These are phyloP conservation scores for Steinernema scapterisci DNA, from an alignment of 2,888 invertebrate genomes.

Conservation along the genomic window DNA sequence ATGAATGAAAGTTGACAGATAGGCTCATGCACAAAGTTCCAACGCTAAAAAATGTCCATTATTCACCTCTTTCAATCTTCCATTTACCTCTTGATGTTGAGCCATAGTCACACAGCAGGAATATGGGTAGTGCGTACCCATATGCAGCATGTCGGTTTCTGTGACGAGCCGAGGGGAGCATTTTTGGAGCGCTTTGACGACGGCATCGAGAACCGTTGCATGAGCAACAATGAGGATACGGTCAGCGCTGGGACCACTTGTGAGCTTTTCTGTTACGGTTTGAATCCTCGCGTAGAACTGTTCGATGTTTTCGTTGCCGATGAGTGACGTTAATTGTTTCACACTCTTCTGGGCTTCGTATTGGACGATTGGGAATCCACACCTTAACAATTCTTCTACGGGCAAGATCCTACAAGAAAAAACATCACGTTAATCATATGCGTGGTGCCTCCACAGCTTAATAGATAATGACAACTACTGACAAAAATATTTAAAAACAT, in stretches of 20 bases:
- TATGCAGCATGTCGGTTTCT: conserved; percentile 25
- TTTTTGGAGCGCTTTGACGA: conserved; percentile 22
- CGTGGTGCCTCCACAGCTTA: too few relatives aligned
- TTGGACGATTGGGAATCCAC: conserved; percentile 10
- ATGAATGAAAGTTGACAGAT: conserved; percentile 17
- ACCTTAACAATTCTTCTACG: conserved; percentile 11
- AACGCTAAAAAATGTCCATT: conserved; percentile 6
- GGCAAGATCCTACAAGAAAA: conserved; percentile 33
- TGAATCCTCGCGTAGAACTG: conserved; percentile 21
- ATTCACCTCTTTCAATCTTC: too few relatives aligned
- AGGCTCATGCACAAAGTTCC: conserved; percentile 33
- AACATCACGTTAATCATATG: too few relatives aligned
- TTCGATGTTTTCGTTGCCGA: conserved; percentile 20
- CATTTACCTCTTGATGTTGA: background rate
- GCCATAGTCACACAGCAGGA: conserved; percentile 8
- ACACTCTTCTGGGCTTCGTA: conserved; percentile 15
- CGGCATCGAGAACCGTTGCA: conserved; percentile 30
- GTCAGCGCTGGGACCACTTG: background rate
- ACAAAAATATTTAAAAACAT: background rate
- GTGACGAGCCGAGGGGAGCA: conserved; percentile 9
- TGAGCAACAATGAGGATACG: conserved; percentile 30
- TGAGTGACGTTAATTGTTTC: background rate
- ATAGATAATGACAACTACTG: too few relatives aligned
- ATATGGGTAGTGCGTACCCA: conserved; percentile 34
- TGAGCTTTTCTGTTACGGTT: conserved; percentile 5